These are phyloP conservation scores for Apteryx mantelli DNA, from an alignment of 2,113 vertebrate genomes.

Conservation along the genomic window DNA sequence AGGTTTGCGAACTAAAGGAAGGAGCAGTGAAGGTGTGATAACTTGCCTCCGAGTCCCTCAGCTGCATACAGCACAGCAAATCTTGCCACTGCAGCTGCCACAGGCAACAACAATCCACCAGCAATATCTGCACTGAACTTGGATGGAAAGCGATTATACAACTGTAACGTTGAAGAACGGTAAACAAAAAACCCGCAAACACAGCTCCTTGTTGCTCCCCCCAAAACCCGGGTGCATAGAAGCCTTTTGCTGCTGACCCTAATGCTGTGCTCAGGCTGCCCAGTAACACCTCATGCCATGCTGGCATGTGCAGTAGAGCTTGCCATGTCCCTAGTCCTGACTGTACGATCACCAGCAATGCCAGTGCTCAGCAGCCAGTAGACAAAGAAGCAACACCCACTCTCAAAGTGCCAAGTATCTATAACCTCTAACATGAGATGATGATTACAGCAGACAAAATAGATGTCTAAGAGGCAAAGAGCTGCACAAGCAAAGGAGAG, in stretches of 20 bases:
- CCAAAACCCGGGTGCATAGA: accelerated
- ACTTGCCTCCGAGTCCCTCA: constrained; percentile 17
- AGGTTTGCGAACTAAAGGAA: constrained; percentile 49
- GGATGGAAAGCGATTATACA: constrained; percentile 39
- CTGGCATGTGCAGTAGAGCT: accelerated
- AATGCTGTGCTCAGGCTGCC: background rate
- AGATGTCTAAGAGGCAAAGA: background rate
- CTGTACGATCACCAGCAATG: accelerated
- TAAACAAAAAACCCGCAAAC: background rate
- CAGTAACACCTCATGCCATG: accelerated
- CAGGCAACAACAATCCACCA: constrained; percentile 59
- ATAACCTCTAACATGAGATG: constrained; percentile 6
- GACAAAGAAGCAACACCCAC: constrained; percentile 14
- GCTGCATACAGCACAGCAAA: constrained; percentile 25
- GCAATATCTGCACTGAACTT: background rate
- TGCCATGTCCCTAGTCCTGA: background rate
- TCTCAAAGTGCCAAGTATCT: constrained; percentile 26
- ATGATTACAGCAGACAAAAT: constrained; percentile 25
- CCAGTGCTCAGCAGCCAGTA: background rate
- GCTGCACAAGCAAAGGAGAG: background rate
- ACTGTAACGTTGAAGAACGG: background rate
- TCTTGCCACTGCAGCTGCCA: constrained; percentile 13
- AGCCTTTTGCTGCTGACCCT: background rate
- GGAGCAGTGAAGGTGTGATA: background rate
- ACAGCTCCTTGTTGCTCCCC: background rate